Evolutionary conservation across 2,113 vertebrate genomes (phyloP), one percentile per base, ranked within the genome.

Genomic region (Larimichthys polyactis): DNA sequence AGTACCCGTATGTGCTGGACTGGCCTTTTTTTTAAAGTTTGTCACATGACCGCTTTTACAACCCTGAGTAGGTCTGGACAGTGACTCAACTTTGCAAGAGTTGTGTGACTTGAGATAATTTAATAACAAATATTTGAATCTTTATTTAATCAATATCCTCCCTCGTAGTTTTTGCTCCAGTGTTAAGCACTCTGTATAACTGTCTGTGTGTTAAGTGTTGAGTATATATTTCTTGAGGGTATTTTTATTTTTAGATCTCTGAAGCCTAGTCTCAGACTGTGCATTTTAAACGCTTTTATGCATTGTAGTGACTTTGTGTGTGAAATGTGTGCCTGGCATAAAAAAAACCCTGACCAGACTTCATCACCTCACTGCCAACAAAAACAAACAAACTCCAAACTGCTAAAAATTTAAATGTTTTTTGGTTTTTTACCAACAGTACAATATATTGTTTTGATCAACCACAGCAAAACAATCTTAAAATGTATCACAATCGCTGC

Each of bases 31-130:
- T 8, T 36, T 29, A 36, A 55, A 40, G 64, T 70, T 44, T 22
- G 62, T 48, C 57, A 68, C 69, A 17, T 62, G 11, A 15, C 27
- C n/a, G 58, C 14, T 71, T 81, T n/a, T 5, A n/a, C 10, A 58
- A 44, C 11, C n/a, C 17, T 16, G 24, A 24, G 40, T 17, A 75
- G 24, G 43, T 3, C 16, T 29, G 5, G 51, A 5, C 52, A 57
- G 4, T 55, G 14, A 16, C 43, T 71, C 20, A 54, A 19, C 16
- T 51, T 17, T 29, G 19, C 19, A 52, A 20, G 62, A 65, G 63
- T 4, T 44, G 40, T 64, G 10, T 3, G 5, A 63, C 11, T 16
- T 48, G 1, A n/a, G 12, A 40, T 15, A 9, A 49, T 49, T 67
- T 4, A 29, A 12, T 29, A 4, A 49, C 65, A 49, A 29, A 52